These are phyloP conservation scores for Sorex fumeus DNA, from an alignment of 2,113 vertebrate species.

Conservation along the genomic window DNA sequence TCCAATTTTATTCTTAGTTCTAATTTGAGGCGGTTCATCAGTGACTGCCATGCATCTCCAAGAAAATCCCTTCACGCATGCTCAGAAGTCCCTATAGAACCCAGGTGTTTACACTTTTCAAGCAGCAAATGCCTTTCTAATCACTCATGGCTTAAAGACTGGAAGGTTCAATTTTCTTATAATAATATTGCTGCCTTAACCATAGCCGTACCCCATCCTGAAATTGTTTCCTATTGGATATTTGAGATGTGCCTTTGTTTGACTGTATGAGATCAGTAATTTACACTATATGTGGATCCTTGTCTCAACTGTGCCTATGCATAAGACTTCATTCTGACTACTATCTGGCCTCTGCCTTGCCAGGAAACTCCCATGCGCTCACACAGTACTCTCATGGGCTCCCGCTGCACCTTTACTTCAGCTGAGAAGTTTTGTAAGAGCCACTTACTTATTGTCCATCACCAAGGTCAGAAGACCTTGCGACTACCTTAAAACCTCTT, in stretches of 20 bases:
- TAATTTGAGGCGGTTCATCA: neutral
- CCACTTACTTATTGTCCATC: neutral
- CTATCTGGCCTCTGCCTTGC: neutral
- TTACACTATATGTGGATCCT: neutral
- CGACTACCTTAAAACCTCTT: conserved; percentile 48
- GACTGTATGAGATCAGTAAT: neutral
- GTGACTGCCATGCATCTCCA: neutral
- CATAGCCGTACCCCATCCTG: neutral
- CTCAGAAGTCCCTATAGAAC: neutral
- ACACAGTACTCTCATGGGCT: neutral
- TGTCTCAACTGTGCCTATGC: neutral
- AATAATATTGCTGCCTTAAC: neutral
- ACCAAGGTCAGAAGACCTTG: conserved; percentile 58
- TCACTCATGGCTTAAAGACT: neutral
- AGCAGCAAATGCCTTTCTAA: neutral
- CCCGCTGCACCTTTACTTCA: neutral
- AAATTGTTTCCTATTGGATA: neutral
- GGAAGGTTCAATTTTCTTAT: neutral
- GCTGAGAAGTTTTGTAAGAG: conserved; percentile 48
- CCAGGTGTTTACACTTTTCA: neutral
- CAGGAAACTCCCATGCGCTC: neutral
- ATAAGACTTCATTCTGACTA: neutral
- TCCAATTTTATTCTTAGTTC: neutral
- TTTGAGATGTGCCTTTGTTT: neutral
- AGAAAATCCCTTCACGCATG: neutral